A percentile compares a stretch with the other conserved stretches of the same genome.
These are phyloP conservation scores for Harlomillsia oculata DNA, from an alignment of 1,140 invertebrate species.

Conservation along the genomic window DNA sequence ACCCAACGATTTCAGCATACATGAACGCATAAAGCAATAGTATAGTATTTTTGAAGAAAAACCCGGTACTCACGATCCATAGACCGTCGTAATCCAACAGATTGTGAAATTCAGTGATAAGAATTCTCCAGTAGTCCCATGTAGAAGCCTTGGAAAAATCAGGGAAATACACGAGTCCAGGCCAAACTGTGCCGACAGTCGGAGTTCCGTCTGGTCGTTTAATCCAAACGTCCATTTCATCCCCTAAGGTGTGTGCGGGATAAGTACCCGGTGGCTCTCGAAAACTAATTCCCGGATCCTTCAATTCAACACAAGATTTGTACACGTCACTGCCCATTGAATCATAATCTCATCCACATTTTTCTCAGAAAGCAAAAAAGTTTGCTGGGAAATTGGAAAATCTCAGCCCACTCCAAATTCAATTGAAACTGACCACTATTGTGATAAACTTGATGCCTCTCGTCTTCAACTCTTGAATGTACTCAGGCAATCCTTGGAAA, in stretches of 20 bases:
- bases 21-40: too few relatives aligned
- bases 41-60: too few relatives aligned
- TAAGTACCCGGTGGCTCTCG: slow-evolving; percentile 25
- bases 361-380: background rate
- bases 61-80: slow-evolving; percentile 33
- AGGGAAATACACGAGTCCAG: slow-evolving; percentile 35
- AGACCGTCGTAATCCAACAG: slow-evolving; percentile 23
- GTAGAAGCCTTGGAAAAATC: slow-evolving; percentile 23
- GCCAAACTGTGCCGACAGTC: slow-evolving; percentile 39
- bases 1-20: too few relatives aligned
- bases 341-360: too few relatives aligned
- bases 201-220: slow-evolving; percentile 21
- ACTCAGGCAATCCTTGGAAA: slow-evolving; percentile 19
- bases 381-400: slow-evolving; percentile 4
- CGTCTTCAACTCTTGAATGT: slow-evolving; percentile 14
- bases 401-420: slow-evolving; percentile 40
- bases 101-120: slow-evolving; percentile 23
- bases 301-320: too few relatives aligned
- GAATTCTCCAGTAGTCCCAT: slow-evolving; percentile 9
- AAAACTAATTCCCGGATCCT: slow-evolving; percentile 25
- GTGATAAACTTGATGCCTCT: slow-evolving; percentile 32
- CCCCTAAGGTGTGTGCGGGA: slow-evolving; percentile 17
- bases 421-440: slow-evolving; percentile 49
- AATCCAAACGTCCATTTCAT: slow-evolving; percentile 33
- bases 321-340: too few relatives aligned